These are phyloP conservation scores for Crocodylus rhombifer DNA, from an alignment of 2,797 vertebrate genomes.

Conservation along the genomic window DNA sequence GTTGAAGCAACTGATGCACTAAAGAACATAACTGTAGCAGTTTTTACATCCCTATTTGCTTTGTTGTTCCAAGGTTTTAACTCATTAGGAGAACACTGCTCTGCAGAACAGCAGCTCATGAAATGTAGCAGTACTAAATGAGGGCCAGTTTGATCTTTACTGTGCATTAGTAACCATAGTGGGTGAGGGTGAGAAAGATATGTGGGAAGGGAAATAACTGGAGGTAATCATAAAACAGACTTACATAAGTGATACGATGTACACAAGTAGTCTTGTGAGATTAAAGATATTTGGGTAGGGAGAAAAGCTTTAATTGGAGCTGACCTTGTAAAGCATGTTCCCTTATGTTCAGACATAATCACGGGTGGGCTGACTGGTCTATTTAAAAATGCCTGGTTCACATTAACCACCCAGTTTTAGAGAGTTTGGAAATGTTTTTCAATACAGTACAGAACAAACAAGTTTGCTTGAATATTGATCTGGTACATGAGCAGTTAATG, in stretches of 20 bases:
- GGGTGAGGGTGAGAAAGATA: slow-evolving; percentile 60
- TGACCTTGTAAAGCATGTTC: slow-evolving; percentile 67
- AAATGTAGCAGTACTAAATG: slow-evolving; percentile 25
- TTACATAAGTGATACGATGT: slow-evolving; percentile 66
- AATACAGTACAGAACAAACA: slow-evolving; percentile 48
- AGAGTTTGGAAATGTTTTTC: slow-evolving; percentile 44
- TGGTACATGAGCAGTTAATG: neutral
- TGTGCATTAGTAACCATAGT: slow-evolving; percentile 28
- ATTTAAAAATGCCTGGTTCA: slow-evolving; percentile 68
- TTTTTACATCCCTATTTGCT: neutral
- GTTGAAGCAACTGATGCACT: neutral
- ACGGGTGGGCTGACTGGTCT: slow-evolving; percentile 78
- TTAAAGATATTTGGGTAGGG: slow-evolving; percentile 77
- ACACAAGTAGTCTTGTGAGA: slow-evolving; percentile 66
- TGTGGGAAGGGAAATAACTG: slow-evolving; percentile 56
- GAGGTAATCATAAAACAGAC: slow-evolving; percentile 62
- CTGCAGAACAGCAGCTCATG: slow-evolving; percentile 44
- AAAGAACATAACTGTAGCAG: neutral
- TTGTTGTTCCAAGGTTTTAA: slow-evolving; percentile 33
- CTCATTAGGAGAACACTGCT: slow-evolving; percentile 3
- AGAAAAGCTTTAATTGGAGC: slow-evolving; percentile 75
- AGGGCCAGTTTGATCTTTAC: slow-evolving; percentile 23
- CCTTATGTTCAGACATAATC: slow-evolving; percentile 67
- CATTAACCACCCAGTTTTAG: slow-evolving; percentile 67
- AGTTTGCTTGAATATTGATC: slow-evolving; percentile 28